phyloP scores from a whole-genome alignment of 2,113 vertebrate genomes.

The Rhynchopsitta pachyrhyncha region DNA sequence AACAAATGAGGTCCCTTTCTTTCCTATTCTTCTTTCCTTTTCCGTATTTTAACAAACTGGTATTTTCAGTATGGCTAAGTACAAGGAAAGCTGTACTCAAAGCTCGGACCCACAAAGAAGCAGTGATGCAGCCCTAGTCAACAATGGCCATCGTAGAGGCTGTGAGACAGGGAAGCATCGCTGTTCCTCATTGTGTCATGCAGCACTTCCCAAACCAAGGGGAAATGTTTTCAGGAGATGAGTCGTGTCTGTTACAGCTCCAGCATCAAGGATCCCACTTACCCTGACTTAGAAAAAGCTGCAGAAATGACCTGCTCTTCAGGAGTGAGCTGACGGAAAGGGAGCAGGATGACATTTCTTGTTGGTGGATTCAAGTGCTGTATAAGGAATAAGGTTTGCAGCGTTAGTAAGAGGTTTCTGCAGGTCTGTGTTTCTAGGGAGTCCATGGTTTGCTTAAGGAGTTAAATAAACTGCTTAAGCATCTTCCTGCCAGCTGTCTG shows the following conservation, averaged over 20 bases:
- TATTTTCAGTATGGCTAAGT: neutral
- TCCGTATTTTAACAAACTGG: neutral
- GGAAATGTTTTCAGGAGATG: neutral
- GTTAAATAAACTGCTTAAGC: neutral
- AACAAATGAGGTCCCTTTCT: neutral
- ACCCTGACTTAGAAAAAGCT: neutral
- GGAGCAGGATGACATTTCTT: neutral
- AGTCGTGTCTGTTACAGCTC: neutral
- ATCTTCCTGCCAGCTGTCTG: neutral
- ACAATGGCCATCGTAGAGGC: neutral
- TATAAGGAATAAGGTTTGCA: neutral
- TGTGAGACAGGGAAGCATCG: neutral
- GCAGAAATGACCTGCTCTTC: neutral
- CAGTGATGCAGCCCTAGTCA: neutral
- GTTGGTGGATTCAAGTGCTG: neutral
- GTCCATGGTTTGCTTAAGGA: neutral
- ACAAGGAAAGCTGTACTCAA: neutral
- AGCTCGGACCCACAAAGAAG: neutral
- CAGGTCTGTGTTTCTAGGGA: neutral
- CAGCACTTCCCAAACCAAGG: neutral
- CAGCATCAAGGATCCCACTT: neutral
- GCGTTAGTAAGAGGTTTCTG: neutral
- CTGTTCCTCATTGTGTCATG: neutral
- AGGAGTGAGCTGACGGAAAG: neutral
- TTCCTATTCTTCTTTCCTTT: neutral